Conservation (phyloP, 2,113 vertebrate species). For the Anolis sagrei region DNA sequence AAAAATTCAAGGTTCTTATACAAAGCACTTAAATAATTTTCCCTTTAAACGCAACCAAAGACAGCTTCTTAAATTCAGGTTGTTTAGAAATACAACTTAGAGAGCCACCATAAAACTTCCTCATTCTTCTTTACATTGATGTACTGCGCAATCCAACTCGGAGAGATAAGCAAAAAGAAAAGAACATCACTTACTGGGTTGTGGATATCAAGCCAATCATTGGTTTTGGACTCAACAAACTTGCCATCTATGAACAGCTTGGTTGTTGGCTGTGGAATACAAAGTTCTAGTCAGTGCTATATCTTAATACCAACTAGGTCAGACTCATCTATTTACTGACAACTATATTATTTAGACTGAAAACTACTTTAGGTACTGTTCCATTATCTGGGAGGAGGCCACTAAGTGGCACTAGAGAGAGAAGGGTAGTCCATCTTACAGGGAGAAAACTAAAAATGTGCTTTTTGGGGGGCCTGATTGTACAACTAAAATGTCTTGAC, state of each 20-base stretch:
- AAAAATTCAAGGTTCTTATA: not conserved
- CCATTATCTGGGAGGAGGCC: too few relatives aligned
- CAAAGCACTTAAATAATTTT: not conserved
- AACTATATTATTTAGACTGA: not conserved
- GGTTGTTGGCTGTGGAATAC: slow-evolving; percentile 85
- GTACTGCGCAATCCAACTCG: not conserved
- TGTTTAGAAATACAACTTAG: not conserved
- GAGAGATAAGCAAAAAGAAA: accelerated
- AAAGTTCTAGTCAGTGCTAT: slow-evolving; percentile 40
- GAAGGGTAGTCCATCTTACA: too few relatives aligned
- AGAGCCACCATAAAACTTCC: not conserved
- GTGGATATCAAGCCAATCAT: slow-evolving; percentile 95
- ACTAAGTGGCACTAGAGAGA: too few relatives aligned
- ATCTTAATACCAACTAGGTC: not conserved
- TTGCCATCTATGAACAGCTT: slow-evolving; percentile 98
- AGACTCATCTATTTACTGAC: not conserved
- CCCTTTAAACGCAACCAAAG: not conserved
- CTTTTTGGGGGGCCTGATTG: too few relatives aligned
- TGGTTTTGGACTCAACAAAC: slow-evolving; percentile 92
- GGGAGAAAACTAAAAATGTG: too few relatives aligned
- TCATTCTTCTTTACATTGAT: not conserved
- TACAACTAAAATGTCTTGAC: too few relatives aligned
- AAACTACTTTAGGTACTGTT: too few relatives aligned
- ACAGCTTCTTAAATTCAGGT: not conserved
- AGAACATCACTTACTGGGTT: slow-evolving; percentile 89